These are phyloP conservation scores for Oncorhynchus tshawytscha DNA, from an alignment of 2,113 vertebrate genomes.

Conservation along the genomic window DNA sequence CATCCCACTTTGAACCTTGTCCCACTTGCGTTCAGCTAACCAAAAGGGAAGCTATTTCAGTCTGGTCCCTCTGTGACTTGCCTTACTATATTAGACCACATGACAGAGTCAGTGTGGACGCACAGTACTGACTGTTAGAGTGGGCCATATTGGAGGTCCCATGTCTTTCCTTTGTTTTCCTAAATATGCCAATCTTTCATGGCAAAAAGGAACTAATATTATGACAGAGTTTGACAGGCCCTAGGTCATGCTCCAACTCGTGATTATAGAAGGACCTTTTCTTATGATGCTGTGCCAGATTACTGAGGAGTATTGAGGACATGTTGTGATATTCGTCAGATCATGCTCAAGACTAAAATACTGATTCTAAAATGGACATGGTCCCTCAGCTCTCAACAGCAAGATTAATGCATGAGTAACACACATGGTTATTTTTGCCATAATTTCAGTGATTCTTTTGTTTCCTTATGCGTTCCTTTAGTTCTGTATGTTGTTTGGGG, in stretches of 20 bases:
- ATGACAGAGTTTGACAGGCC: constrained; percentile 25
- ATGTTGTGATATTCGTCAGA: constrained; percentile 22
- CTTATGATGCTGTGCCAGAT: constrained; percentile 11
- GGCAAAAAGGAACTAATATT: constrained; percentile 27
- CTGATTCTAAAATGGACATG: background rate
- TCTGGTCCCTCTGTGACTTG: background rate
- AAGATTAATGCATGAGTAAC: background rate
- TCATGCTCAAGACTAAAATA: constrained; percentile 1
- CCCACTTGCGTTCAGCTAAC: no score
- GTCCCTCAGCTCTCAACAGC: background rate
- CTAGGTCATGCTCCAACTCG: constrained; percentile 8
- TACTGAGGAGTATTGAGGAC: constrained; percentile 15
- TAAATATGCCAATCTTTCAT: constrained; percentile 31
- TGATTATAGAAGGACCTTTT: constrained; percentile 8
- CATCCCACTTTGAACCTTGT: no score
- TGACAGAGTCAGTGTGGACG: background rate
- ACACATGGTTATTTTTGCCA: background rate
- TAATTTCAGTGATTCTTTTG: background rate
- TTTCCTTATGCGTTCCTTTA: background rate
- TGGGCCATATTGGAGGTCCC: constrained; percentile 14
- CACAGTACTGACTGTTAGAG: background rate
- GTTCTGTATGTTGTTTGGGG: background rate
- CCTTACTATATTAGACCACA: background rate
- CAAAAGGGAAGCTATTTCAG: background rate
- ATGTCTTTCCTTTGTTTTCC: constrained; percentile 24